Conservation (phyloP, 1,140 invertebrate genomes). For the Drosophila punjabiensis region DNA sequence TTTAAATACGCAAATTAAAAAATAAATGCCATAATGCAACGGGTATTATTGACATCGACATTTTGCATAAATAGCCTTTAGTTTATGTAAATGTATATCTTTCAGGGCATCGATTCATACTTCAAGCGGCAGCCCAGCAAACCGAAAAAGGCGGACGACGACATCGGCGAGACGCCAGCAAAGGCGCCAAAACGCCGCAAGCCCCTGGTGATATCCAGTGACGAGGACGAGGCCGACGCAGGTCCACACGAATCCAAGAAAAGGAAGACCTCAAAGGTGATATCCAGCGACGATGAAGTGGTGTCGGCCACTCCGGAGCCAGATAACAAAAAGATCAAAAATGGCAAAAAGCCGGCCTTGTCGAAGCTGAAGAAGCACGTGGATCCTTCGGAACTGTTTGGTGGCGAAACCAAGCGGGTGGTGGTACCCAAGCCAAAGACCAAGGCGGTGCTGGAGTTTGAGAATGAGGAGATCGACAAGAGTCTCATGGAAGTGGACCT, state of each 20-base stretch:
- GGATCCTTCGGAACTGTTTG: constrained; percentile 70
- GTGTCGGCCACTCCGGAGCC: constrained; percentile 24
- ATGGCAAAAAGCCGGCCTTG: constrained; percentile 63
- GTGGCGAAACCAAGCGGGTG: constrained; percentile 75
- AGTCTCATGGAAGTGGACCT: constrained; percentile 77
- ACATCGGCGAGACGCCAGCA: constrained; percentile 37
- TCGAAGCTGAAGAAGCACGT: constrained; percentile 68
- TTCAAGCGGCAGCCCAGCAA: constrained; percentile 61
- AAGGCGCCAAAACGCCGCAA: constrained; percentile 75
- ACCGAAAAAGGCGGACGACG: constrained; percentile 42
- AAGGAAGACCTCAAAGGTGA: constrained; percentile 14
- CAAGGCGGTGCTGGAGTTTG: constrained; percentile 59
- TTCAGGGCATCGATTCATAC: constrained; percentile 64
- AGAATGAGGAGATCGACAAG: constrained; percentile 69
- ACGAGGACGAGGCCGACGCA: constrained; percentile 66
- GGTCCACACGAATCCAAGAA: constrained; percentile 56
- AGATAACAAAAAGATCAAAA: constrained; percentile 11
- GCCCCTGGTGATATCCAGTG: constrained; percentile 72
- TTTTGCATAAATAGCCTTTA: not conserved
- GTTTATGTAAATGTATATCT: not conserved
- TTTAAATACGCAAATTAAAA: not conserved
- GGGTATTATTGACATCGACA: constrained; percentile 36
- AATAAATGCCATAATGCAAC: constrained; percentile 51
- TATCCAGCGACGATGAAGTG: constrained; percentile 24
- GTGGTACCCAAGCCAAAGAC: constrained; percentile 65